Evolutionary conservation across 2,888 invertebrate species (phyloP).

Genomic region (Acleris literana): DNA sequence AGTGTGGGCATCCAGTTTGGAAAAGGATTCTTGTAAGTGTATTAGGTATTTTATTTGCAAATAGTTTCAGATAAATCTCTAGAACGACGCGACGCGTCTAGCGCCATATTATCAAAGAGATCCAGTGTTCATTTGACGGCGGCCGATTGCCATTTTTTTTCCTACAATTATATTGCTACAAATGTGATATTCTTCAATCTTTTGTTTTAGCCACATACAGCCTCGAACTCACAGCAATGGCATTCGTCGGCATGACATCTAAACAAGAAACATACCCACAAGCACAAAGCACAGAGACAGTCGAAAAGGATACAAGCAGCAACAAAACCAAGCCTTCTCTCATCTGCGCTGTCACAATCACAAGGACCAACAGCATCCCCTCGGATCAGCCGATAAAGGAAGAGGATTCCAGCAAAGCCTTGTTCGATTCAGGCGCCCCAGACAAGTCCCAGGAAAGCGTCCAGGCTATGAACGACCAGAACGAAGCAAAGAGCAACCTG

Average conservation of each 20-base stretch:
- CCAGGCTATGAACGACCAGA: constrained; percentile 90
- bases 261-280: constrained; percentile 67
- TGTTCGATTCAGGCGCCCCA: constrained; percentile 67
- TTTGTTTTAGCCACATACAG: constrained; percentile 66
- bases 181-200: neutral
- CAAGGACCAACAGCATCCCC: constrained; percentile 58
- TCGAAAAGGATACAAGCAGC: constrained; percentile 64
- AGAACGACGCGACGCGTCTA: too few species aligned
- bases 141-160: too few species aligned
- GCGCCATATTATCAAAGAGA: too few species aligned
- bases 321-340: constrained; percentile 71
- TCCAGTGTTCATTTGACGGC: too few species aligned
- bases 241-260: constrained; percentile 72
- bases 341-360: constrained; percentile 71
- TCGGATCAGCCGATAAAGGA: constrained; percentile 65
- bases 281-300: constrained; percentile 58
- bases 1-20: constrained; percentile 76
- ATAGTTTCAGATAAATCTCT: too few species aligned
- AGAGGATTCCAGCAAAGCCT: constrained; percentile 69
- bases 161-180: too few species aligned
- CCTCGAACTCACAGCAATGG: constrained; percentile 75
- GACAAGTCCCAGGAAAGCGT: constrained; percentile 77
- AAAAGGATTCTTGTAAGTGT: constrained; percentile 76
- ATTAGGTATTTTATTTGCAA: neutral
- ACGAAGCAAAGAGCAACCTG: constrained; percentile 85